phyloP scores from a whole-genome alignment of 1,140 invertebrate genomes.

The Trinorchestia longiramus region DNA sequence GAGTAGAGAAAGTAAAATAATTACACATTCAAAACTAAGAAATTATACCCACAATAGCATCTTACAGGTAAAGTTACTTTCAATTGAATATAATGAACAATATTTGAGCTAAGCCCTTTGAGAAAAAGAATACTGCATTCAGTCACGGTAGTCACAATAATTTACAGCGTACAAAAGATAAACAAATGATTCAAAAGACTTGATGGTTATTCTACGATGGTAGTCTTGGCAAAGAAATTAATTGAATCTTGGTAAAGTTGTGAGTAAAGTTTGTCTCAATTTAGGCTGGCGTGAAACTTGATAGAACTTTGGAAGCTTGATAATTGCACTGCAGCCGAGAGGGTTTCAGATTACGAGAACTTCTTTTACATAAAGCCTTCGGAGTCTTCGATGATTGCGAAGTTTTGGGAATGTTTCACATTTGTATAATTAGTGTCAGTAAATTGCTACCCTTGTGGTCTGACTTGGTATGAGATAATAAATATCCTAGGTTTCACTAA shows the following conservation, averaged over 20 bases:
- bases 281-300: conserved; percentile 37
- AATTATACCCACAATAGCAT: no score
- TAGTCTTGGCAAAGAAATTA: neutral
- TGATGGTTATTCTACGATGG: neutral
- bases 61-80: no score
- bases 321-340: neutral
- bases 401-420: neutral
- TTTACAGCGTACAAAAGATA: neutral
- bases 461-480: neutral
- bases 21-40: neutral
- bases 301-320: neutral
- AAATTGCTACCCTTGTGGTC: neutral
- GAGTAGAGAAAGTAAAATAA: neutral
- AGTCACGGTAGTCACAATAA: neutral
- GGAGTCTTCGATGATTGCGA: neutral
- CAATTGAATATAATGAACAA: neutral
- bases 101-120: neutral
- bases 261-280: neutral
- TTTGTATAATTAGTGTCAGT: neutral
- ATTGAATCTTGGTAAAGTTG: conserved; percentile 14
- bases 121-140: neutral
- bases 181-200: neutral
- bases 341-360: neutral
- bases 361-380: neutral
- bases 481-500: neutral